Base-by-base conservation (phyloP, 2,113 vertebrate genomes). In the Ia io region DNA sequence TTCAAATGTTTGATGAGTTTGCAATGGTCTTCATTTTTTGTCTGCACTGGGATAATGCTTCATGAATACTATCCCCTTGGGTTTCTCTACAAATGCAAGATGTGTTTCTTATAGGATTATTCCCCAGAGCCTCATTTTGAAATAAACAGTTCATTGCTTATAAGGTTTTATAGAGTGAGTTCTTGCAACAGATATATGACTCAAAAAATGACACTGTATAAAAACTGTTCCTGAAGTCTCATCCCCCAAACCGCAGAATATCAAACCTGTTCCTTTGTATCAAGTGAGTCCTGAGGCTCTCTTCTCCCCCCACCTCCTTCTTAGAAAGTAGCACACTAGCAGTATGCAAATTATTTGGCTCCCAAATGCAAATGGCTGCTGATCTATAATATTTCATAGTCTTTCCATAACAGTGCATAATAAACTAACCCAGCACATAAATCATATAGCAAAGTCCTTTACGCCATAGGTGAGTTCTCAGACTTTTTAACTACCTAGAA, bases 61-160 rank as follows among this genome's bases (percentile, higher is more conserved):
- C 65, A 42, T 90, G 94, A 95, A 96, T 88, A 44, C 16, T 78
- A 67, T 86, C 17, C 96, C 53, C 76, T 84, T 42, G 74, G 49
- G 92, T 90, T 67, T 95, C 61, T 95, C 61, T 94, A 70, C 35
- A 95, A 73, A 97, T 96, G 84, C 79, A 94, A 91, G 71, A 95
- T 74, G 35, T 44, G 47, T 59, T 96, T 96, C 93, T 96, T 92
- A 91, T 61, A 56, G 97, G 93, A 95, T 95, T 91, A 97, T 90
- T 92, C 95, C 61, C 86, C 56, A n/a, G 88, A 96, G 92, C 30
- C 56, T 84, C 95, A 92, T 96, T 97, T 63, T 77, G 88, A 95
- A 96, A 97, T 84, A n/a, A 90, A 90, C 61, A 96, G 92, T 87
- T 93, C 87, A 40, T 95, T 88, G 49, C 56, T 73, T 94, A 86